Conservation (phyloP, 2,888 invertebrate species). For the Macaria liturata region DNA sequence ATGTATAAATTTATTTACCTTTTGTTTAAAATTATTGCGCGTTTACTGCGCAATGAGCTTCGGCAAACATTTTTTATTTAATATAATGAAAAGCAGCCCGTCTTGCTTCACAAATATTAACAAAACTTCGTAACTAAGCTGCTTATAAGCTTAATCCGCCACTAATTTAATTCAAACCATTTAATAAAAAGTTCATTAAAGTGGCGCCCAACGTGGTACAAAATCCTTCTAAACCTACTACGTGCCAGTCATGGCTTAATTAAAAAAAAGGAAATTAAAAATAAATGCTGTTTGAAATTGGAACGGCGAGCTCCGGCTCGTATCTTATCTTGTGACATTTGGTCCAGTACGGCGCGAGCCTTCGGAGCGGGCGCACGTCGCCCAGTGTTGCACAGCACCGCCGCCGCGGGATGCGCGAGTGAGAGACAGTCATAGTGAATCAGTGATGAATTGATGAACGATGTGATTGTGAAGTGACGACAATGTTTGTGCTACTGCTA, state of each 20-base stretch:
- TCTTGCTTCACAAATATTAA: not conserved
- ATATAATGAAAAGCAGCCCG: not conserved
- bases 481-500: conserved; percentile 27
- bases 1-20: too few species aligned
- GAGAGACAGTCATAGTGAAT: conserved; percentile 20
- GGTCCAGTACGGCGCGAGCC: conserved; percentile 19
- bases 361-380: conserved; percentile 14
- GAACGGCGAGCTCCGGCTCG: conserved; percentile 21
- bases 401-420: conserved; percentile 18
- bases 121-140: conserved; percentile 3
- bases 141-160: conserved; percentile 3
- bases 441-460: conserved; percentile 22
- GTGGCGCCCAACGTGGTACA: conserved; percentile 21
- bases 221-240: conserved; percentile 22
- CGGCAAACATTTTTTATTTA: not conserved
- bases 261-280: conserved; percentile 27
- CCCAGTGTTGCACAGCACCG: not conserved
- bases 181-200: conserved; percentile 21
- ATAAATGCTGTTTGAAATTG: conserved; percentile 25
- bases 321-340: conserved; percentile 29
- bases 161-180: conserved; percentile 19
- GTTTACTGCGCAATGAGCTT: too few species aligned
- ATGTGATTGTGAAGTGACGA: conserved; percentile 27
- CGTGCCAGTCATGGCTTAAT: conserved; percentile 27
- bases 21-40: too few species aligned